phyloP scores from a whole-genome alignment of 2,797 vertebrate genomes.

The Tapirus indicus region DNA sequence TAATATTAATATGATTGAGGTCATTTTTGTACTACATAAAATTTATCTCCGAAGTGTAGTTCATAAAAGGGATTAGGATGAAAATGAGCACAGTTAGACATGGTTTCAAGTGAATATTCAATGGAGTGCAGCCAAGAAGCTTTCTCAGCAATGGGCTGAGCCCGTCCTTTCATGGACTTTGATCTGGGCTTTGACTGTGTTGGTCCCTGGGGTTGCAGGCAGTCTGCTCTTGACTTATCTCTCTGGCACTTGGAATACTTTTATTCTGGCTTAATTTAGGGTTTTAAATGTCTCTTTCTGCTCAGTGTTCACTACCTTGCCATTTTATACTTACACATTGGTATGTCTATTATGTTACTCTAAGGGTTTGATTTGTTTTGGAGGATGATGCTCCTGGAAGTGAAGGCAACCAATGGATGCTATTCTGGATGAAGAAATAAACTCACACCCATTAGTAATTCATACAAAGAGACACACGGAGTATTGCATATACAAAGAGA shows the following conservation, averaged over 20 bases:
- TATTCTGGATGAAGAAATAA: slow-evolving; percentile 22
- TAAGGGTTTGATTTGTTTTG: neutral
- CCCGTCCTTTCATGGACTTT: slow-evolving; percentile 57
- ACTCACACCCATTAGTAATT: neutral
- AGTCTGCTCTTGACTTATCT: slow-evolving; percentile 19
- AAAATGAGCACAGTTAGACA: neutral
- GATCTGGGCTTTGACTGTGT: slow-evolving; percentile 43
- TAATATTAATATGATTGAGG: slow-evolving; percentile 54
- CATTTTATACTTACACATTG: neutral
- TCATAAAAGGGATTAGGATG: slow-evolving; percentile 33
- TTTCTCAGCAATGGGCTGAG: neutral
- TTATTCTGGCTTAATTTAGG: slow-evolving; percentile 55
- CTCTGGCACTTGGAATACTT: slow-evolving; percentile 53
- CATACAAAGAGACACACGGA: neutral
- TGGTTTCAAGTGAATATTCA: slow-evolving; percentile 62
- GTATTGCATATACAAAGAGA: neutral
- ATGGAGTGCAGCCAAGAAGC: slow-evolving; percentile 15
- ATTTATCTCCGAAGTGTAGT: slow-evolving; percentile 41
- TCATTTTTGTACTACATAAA: slow-evolving; percentile 57
- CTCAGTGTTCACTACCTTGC: neutral
- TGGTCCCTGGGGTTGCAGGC: slow-evolving; percentile 2
- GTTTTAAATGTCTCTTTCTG: neutral
- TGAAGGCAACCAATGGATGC: neutral
- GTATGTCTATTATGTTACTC: neutral
- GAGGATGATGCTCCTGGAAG: neutral